Base-by-base conservation (phyloP, 2,888 invertebrate genomes). In the Plagodis pulveraria region DNA sequence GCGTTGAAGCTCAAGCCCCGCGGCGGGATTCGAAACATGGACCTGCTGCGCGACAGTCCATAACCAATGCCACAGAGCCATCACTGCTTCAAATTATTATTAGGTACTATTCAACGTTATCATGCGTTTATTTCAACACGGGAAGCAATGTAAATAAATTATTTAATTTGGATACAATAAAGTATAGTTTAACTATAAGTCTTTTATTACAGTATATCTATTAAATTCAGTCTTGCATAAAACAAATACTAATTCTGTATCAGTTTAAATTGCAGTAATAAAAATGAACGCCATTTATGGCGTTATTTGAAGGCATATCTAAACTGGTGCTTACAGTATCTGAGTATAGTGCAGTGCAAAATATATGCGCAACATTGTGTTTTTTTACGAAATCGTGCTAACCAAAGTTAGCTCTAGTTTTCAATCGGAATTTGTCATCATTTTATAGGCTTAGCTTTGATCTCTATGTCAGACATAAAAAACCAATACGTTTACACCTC, bases 281-380 rank as follows among this genome's bases (percentile, higher is more conserved):
- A 91, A 92, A 89, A 81, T 87, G 86, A 84, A 84, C 78, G 85
- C 81, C 89, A 86, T 89, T 89, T 90, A 91, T 88, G 84, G 84
- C 84, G 84, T 88, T 89, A 89, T 91, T 88, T 80, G 83, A 81
- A 79, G 80, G 90, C 91, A 90, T 90, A 91, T 89, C 91, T 85
- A 89, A 91, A 86, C 81, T 75, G 83, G 74, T 80, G 81, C 79
- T 84, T 80, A 83, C 80, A 81, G 73, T 80, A 80, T 78, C 70
- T 67, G 66, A 68, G 66, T 87, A 84, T 81, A 91, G 77, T 84
- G 70, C 74, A 69, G 75, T 74, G 80, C 86, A 84, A 69, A 71
- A 61, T 66, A 77, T 78, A 49, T 42, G 62, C 66, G 12, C 22
- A 22, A 2, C 22, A 22, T 22, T 22, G 2, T 22, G 22, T 4